Evolutionary conservation across 2,797 vertebrate genomes (phyloP).

Genomic region (Malurus leucopterus): DNA sequence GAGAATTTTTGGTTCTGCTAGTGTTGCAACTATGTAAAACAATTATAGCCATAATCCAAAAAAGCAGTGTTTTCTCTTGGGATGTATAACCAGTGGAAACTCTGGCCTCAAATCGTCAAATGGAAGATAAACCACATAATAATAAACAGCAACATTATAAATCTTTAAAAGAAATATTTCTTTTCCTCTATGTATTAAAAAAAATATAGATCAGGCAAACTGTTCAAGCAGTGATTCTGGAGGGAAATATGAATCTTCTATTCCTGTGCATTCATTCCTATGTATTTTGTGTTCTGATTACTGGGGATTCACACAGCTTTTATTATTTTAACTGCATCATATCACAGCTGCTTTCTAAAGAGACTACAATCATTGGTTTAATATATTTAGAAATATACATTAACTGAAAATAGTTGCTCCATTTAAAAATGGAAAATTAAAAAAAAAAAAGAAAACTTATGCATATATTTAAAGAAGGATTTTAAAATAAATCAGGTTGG

Average conservation of each 20-base stretch:
- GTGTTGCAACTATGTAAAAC: neutral
- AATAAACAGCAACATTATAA: neutral
- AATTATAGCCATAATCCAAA: neutral
- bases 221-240: neutral
- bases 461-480: neutral
- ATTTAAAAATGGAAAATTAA: neutral
- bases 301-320: neutral
- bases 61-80: neutral
- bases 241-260: neutral
- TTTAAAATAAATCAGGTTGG: neutral
- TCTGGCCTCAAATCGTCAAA: neutral
- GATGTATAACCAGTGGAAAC: neutral
- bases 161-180: accelerated
- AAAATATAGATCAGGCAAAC: neutral
- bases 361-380: neutral
- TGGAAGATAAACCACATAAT: neutral
- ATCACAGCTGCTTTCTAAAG: neutral
- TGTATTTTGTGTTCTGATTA: neutral
- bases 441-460: neutral
- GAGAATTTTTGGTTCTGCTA: neutral
- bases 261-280: neutral
- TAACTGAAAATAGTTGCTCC: neutral
- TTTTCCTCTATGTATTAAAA: neutral
- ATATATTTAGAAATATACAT: neutral
- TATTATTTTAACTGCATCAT: neutral